Evolutionary conservation across 2,888 invertebrate genomes (phyloP).

Genomic region (Nemapogon koenigi): DNA sequence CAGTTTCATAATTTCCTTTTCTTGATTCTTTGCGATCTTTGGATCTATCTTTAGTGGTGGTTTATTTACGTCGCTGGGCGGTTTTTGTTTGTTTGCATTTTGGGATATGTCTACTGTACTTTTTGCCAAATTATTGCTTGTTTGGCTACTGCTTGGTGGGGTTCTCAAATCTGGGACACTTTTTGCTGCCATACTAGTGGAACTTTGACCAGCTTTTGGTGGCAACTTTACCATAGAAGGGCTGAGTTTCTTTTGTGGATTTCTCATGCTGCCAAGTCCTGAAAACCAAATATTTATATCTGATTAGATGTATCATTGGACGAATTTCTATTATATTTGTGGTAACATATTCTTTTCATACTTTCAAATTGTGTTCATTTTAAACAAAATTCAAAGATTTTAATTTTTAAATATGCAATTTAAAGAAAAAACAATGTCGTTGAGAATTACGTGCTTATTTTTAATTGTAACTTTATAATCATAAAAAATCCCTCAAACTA

Average conservation of each 20-base stretch:
- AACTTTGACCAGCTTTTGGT: constrained; percentile 10
- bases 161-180: constrained; percentile 1
- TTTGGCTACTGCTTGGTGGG: constrained; percentile 27
- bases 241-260: constrained; percentile 25
- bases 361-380: not conserved
- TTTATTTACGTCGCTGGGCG: not conserved
- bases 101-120: constrained; percentile 17
- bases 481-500: constrained; percentile 5
- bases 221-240: constrained; percentile 30
- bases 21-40: constrained; percentile 20
- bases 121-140: constrained; percentile 29
- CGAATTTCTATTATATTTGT: constrained; percentile 8
- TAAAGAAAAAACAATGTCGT: too few species aligned
- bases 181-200: not conserved
- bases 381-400: too few species aligned
- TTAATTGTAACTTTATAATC: too few species aligned
- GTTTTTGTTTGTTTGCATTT: not conserved
- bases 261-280: constrained; percentile 24
- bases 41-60: constrained; percentile 2
- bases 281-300: too few species aligned
- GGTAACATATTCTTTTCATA: constrained; percentile 8
- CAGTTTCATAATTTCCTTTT: constrained; percentile 32
- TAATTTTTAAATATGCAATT: too few species aligned
- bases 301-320: too few species aligned
- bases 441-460: too few species aligned